Evolutionary conservation across 1,140 invertebrate genomes (phyloP), one percentile per base, ranked within the genome.

Genomic region (Oscheius sp.): DNA sequence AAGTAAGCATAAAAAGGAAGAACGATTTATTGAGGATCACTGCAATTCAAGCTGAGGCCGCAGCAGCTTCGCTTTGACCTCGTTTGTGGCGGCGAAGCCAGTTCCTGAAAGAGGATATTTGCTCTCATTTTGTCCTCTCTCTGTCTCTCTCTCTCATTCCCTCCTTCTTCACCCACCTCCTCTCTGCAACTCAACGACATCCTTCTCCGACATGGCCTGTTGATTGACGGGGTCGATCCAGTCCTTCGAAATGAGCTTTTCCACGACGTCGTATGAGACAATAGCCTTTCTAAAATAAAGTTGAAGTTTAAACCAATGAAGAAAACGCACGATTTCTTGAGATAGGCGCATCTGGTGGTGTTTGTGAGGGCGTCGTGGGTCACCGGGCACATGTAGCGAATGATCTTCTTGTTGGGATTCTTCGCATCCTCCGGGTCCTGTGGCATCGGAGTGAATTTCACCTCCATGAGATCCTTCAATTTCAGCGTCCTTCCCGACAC

Each of bases 291-390:
- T 92, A 84, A 68, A 87, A 26, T 26, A 69, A 55, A 28, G 45
- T 46, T 68, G 13, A 20, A 7, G 15, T 20, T 13, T 7, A 55
- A 55, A 55, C 23, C 28, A 7, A 7, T 26, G 28, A 28, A 35
- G 18, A 7, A 75, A 77, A 88, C 89, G 90, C 88, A 93, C 91
- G 92, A 93, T 71, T 93, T 90, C 87, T 88, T 91, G 28, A 99
- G 88, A 58, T 97, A 91, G 70, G 92, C 94, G 86, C 91, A 94
- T 4, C 93, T 93, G 2, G 94, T 90, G 23, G 93, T 92, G 87
- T 99, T 98, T 74, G 92, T 91, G 13, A 99, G 86, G 63, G 96
- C 89, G 87, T 99, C 97, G 85, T 94, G 91, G 31, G 95, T 98
- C 0, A 99, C 91, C 3, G 96, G 91, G 86, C 97, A 99, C 89